Evolutionary conservation across 2,888 invertebrate species (phyloP), one percentile per base, ranked within the genome.

Genomic region (Chirona hameri): DNA sequence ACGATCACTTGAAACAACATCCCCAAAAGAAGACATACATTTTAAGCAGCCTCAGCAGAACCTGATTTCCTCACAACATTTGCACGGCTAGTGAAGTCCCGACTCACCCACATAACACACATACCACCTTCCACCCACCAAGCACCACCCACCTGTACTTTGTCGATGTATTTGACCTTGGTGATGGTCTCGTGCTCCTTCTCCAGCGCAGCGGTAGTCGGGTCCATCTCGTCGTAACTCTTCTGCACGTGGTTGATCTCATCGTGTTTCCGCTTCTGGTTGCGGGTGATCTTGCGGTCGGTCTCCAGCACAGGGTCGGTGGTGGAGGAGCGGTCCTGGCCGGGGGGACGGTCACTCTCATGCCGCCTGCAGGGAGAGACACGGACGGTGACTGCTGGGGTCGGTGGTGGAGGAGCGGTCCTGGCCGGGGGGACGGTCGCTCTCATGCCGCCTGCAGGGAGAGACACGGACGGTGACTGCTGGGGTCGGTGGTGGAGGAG

Each of bases 141-240:
- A 24, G 24, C 9, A 14, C 2, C 9, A 39, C 93, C 99, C 86
- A 99, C 95, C 89, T 97, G 96, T 85, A 99, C 94, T 87, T 92
- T 92, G 87, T 97, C 96, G 85, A 97, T 96, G 88, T 96, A 97
- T 90, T 97, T 97, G 1, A 97, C 95, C 92, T 96, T 96, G 81
- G 98, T 99, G 65, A 96, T 95, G 76, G 95, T 95, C 90, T 96
- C 96, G 86, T 96, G 96, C 88, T 96, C 96, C 87, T 97, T 97
- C 88, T 98, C 98, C 83, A 98, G 90, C 2, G 97, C 97, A n/a
- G 97, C 98, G 81, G 97, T 98, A 12, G 97, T 97, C 0, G 98
- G 97, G 88, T 97, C 98, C 96, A 98, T 97, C 89, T 98, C 98
- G 0, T 96, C 97, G 89, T 96, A 93, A 0, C 91, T 91, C 91